Base-by-base conservation (phyloP, 2,888 invertebrate genomes). In the Rhodophaea formosa region DNA sequence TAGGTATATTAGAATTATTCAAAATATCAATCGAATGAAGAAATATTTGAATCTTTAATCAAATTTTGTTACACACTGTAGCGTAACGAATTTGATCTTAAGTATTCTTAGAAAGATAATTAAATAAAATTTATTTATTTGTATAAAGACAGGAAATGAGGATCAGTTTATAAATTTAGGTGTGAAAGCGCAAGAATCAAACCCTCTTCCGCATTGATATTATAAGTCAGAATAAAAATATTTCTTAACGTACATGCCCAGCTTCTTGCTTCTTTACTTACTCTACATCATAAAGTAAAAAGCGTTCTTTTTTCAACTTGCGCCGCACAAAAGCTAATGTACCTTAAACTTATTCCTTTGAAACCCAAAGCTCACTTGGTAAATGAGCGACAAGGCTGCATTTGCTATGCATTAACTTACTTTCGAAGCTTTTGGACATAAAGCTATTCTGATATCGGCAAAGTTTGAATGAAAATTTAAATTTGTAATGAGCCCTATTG, bases 391-490 rank as follows among this genome's bases (percentile, higher is more conserved):
- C 55, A 47, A 15, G 55, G 16, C 46, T 56, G 55, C 55, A 56
- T 56, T 56, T 46, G 55, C 55, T 47, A 56, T 56, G 55, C 55
- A 56, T 56, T 56, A 56, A 56, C 55, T 56, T 47, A 56, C 47
- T 56, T 56, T 55, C n/a, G 29, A 42, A 49, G 47, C 47, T 56
- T 56, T 55, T 17, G 39, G 47, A 42, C 49, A 29, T 56, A 56
- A 56, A 47, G 23, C 47, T n/a, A 8, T 47, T 56, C 42, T 42
- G 47, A 56, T 56, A 56, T 56, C 35, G 56, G 42, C 47, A 39
- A 49, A 47, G 49, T 56, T 51, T 42, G 49, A 39, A 56, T 39
- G 47, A 15, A 47, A 56, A 49, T 56, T 39, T 49, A 39, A 56
- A 56, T 47, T 56, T 49, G 39, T 47, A 56, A 54, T 54, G 44